These are phyloP conservation scores for Metalampra italica DNA, from an alignment of 2,888 invertebrate species.

Conservation along the genomic window DNA sequence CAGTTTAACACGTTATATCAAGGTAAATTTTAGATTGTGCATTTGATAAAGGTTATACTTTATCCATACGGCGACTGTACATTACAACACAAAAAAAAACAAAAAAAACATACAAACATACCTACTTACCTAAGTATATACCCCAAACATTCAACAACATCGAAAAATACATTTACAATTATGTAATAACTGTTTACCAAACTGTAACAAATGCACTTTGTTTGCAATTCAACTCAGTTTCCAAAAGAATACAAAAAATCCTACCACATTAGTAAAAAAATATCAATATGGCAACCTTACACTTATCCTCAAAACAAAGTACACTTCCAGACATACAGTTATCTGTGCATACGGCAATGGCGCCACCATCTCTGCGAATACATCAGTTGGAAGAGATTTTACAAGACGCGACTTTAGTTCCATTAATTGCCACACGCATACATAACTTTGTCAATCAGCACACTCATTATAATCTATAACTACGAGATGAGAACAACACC, in stretches of 20 bases:
- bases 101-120: constrained; percentile 6
- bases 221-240: constrained; percentile 44
- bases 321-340: constrained; percentile 11
- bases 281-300: constrained; percentile 59
- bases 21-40: not conserved
- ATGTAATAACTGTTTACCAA: constrained; percentile 14
- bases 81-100: constrained; percentile 47
- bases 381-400: no score
- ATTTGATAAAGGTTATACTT: no score
- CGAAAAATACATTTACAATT: constrained; percentile 39
- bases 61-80: constrained; percentile 1
- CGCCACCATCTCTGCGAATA: not conserved
- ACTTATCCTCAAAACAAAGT: constrained; percentile 35
- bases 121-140: not conserved
- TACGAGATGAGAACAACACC: constrained; percentile 22
- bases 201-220: constrained; percentile 62
- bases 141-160: constrained; percentile 35
- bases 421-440: constrained; percentile 11
- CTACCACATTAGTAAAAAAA: constrained; percentile 19
- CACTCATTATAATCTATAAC: no score
- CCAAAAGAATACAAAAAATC: constrained; percentile 24
- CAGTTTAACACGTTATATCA: not conserved
- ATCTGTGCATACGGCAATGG: no score
- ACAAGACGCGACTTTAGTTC: no score
- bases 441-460: constrained; percentile 1